These are phyloP conservation scores for Melanotaenia parkinsoni DNA, from an alignment of 2,797 vertebrate genomes.

Conservation along the genomic window DNA sequence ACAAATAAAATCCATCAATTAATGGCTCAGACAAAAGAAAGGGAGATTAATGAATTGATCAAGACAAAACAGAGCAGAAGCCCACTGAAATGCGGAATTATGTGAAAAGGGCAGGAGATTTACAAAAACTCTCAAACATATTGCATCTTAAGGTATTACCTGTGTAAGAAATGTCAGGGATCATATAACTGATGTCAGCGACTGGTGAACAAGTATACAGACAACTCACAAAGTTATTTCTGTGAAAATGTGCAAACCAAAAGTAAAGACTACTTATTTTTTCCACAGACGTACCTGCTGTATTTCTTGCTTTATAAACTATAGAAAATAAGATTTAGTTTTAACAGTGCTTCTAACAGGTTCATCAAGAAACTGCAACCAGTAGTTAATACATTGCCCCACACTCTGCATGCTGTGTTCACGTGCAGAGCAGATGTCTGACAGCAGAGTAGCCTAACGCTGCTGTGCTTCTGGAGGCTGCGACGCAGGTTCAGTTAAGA, in stretches of 20 bases:
- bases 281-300: not conserved
- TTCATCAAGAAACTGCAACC: no score
- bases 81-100: not conserved
- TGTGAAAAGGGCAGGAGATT: not conserved
- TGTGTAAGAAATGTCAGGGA: not conserved
- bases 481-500: no score
- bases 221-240: constrained; percentile 4
- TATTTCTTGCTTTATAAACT: not conserved
- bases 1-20: not conserved
- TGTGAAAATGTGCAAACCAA: not conserved
- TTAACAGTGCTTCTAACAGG: no score
- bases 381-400: no score
- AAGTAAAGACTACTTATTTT: not conserved
- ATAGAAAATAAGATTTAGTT: not conserved
- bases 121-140: constrained; percentile 7
- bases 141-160: not conserved
- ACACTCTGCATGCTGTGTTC: no score
- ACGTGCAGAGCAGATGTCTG: no score
- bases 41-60: constrained; percentile 1
- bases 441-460: no score
- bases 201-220: not conserved
- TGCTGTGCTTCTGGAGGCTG: no score
- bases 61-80: constrained; percentile 2
- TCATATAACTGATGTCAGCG: not conserved
- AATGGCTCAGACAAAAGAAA: constrained; percentile 3